Conservation (phyloP, 2,797 vertebrate genomes). For the Bovichtus variegatus region DNA sequence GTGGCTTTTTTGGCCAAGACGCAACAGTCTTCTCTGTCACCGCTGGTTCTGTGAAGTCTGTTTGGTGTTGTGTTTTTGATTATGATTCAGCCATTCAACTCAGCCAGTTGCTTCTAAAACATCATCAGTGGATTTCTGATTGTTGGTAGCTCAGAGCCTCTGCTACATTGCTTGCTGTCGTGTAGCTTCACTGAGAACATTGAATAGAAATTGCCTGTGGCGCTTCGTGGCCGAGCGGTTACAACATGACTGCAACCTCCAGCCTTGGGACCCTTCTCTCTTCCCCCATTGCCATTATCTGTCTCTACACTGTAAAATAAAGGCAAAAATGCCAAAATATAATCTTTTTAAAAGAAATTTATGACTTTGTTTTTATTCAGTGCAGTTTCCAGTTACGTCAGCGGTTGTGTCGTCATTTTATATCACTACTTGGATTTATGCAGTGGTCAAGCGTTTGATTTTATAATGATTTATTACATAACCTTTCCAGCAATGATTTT, state of each 20-base stretch:
- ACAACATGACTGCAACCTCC: too few relatives aligned
- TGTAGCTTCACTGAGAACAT: conserved; percentile 35
- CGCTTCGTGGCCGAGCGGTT: too few relatives aligned
- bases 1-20: too few relatives aligned
- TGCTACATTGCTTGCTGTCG: conserved; percentile 36
- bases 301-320: too few relatives aligned
- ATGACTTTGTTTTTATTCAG: conserved; percentile 12
- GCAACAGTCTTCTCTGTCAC: too few relatives aligned
- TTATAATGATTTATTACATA: conserved; percentile 55
- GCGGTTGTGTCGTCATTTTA: conserved; percentile 43
- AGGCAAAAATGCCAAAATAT: too few relatives aligned
- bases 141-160: conserved; percentile 6
- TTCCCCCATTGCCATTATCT: too few relatives aligned
- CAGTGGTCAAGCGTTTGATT: conserved; percentile 52
- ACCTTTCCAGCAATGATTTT: conserved; percentile 37
- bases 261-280: too few relatives aligned
- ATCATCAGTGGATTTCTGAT: conserved; percentile 22
- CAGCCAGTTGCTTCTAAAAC: not conserved
- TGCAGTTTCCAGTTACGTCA: conserved; percentile 34
- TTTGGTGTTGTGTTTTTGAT: conserved; percentile 1
- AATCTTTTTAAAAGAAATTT: too few relatives aligned
- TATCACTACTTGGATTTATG: conserved; percentile 30
- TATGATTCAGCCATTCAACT: not conserved
- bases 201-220: conserved; percentile 28
- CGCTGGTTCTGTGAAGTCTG: too few relatives aligned